Conservation (phyloP, 2,888 invertebrate genomes). For the Prenolepis imparis region DNA sequence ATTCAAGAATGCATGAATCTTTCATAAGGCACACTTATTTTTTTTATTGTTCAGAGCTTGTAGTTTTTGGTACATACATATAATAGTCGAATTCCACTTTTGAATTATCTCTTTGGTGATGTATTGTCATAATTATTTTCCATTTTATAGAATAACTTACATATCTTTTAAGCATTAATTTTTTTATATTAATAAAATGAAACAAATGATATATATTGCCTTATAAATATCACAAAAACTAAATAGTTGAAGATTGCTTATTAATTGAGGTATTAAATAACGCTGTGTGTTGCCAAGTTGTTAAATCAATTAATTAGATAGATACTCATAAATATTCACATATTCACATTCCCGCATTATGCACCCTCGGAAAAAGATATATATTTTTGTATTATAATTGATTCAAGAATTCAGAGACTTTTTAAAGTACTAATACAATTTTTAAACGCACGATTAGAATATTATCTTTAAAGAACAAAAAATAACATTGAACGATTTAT, state of each 20-base stretch:
- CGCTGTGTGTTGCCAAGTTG: background rate
- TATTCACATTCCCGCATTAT: background rate
- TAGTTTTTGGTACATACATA: background rate
- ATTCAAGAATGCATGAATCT: background rate
- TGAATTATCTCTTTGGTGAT: background rate
- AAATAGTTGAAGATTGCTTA: background rate
- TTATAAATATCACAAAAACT: background rate
- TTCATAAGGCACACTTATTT: background rate
- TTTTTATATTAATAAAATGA: background rate
- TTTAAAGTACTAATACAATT: background rate
- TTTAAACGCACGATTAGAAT: background rate
- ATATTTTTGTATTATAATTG: background rate
- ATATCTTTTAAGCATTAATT: background rate
- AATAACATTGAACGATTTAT: constrained; percentile 24
- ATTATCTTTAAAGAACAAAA: background rate
- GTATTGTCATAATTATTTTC: background rate
- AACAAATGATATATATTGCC: background rate
- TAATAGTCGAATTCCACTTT: background rate
- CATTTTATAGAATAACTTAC: background rate
- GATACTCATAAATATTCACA: background rate
- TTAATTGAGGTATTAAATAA: background rate
- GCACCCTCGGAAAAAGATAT: background rate
- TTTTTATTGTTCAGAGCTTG: background rate
- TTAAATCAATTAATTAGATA: background rate
- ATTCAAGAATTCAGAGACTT: background rate